A percentile compares a stretch with the other conserved stretches of the same genome.
phyloP scores from a whole-genome alignment of 2,797 vertebrate genomes.

The Corythornis leucogaster region DNA sequence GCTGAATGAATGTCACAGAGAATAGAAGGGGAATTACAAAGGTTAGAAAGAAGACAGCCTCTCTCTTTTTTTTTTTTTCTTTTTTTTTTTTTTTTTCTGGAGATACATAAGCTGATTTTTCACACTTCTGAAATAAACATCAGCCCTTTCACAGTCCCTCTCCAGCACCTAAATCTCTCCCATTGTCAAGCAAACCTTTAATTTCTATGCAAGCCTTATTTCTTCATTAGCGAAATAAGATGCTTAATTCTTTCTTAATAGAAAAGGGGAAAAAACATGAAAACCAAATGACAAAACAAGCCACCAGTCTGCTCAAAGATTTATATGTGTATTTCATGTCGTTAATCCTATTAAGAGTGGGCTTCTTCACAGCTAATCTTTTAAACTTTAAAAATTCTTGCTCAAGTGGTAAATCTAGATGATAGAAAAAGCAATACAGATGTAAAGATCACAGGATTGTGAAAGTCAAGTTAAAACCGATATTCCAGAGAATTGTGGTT shows the following conservation, averaged over 20 bases:
- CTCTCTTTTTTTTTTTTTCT: conserved; percentile 55
- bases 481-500: conserved; percentile 72
- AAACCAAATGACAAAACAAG: conserved; percentile 35
- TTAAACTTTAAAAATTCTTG: conserved; percentile 41
- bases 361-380: conserved; percentile 33
- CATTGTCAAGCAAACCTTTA: conserved; percentile 34
- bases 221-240: conserved; percentile 68
- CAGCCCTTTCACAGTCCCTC: conserved; percentile 64
- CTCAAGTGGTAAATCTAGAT: conserved; percentile 52
- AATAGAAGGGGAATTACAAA: conserved; percentile 89
- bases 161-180: conserved; percentile 59
- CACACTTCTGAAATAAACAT: conserved; percentile 77
- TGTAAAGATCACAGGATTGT: conserved; percentile 35
- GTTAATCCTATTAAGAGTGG: conserved; percentile 35
- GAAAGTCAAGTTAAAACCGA: conserved; percentile 47
- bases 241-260: conserved; percentile 56
- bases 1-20: conserved; percentile 92
- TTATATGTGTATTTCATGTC: conserved; percentile 35
- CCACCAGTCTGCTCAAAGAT: background rate
- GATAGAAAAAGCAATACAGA: conserved; percentile 26
- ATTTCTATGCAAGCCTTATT: conserved; percentile 52
- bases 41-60: conserved; percentile 88
- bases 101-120: conserved; percentile 78
- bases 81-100: conserved; percentile 53
- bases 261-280: conserved; percentile 38